phyloP scores from a whole-genome alignment of 1,140 invertebrate genomes.

The Nephila pilipes region DNA sequence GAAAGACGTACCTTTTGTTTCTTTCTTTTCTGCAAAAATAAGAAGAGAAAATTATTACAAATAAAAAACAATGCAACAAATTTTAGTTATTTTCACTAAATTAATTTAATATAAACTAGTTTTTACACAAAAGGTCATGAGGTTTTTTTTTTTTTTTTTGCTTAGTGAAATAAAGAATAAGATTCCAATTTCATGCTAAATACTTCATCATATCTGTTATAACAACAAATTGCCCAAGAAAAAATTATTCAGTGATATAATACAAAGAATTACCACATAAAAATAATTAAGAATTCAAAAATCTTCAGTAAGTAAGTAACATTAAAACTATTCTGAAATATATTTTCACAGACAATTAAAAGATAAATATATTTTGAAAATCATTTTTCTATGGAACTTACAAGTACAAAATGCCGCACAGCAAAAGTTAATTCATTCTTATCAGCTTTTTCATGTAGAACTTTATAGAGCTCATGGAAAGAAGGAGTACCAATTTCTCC shows the following conservation, averaged over 20 bases:
- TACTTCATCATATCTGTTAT: no score
- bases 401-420: constrained; percentile 91
- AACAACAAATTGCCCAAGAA: no score
- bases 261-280: no score
- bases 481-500: constrained; percentile 90
- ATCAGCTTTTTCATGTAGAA: constrained; percentile 86
- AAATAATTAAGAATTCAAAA: neutral
- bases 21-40: constrained; percentile 83
- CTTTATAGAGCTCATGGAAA: constrained; percentile 88
- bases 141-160: no score
- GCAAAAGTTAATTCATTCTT: constrained; percentile 91
- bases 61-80: no score
- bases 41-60: constrained; percentile 32
- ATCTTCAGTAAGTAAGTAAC: neutral
- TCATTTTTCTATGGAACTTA: constrained; percentile 76
- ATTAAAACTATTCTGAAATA: no score
- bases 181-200: no score
- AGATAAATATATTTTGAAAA: neutral
- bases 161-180: no score
- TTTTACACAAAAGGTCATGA: no score
- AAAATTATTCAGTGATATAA: no score
- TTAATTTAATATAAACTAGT: no score
- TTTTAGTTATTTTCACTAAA: no score
- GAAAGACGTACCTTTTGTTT: constrained; percentile 88
- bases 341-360: neutral